These are phyloP conservation scores for Athalia rosae DNA, from an alignment of 2,888 invertebrate species.

Conservation along the genomic window DNA sequence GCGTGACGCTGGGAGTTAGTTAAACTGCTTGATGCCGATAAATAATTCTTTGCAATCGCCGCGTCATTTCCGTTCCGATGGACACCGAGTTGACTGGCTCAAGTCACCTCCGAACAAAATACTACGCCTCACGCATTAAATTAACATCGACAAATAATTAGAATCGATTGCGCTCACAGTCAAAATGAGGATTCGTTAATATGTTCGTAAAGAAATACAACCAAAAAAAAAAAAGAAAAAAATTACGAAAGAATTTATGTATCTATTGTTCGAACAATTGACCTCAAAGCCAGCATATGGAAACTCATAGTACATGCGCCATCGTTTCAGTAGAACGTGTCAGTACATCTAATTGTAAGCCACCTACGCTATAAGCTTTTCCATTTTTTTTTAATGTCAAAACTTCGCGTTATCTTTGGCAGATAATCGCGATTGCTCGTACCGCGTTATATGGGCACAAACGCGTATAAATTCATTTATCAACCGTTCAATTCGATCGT, in stretches of 20 bases:
- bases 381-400: background rate
- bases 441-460: background rate
- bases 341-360: too few relatives aligned
- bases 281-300: background rate
- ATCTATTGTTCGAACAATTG: background rate
- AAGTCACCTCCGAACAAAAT: constrained; percentile 19
- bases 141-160: constrained; percentile 24
- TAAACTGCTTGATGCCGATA: constrained; percentile 27
- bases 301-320: background rate
- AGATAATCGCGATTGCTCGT: background rate
- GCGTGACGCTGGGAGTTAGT: constrained; percentile 32
- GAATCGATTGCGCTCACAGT: constrained; percentile 4
- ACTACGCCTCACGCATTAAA: constrained; percentile 31
- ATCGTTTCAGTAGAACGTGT: background rate
- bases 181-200: background rate
- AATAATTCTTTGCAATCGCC: constrained; percentile 39
- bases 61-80: constrained; percentile 38
- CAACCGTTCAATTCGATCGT: background rate
- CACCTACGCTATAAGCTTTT: background rate
- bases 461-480: background rate
- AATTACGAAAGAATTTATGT: constrained; percentile 10
- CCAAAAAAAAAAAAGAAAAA: background rate
- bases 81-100: constrained; percentile 21
- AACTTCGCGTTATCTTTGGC: background rate
- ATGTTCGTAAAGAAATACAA: too few relatives aligned